Base-by-base conservation (phyloP, 2,113 vertebrate species). In the Pterophyllum scalare region DNA sequence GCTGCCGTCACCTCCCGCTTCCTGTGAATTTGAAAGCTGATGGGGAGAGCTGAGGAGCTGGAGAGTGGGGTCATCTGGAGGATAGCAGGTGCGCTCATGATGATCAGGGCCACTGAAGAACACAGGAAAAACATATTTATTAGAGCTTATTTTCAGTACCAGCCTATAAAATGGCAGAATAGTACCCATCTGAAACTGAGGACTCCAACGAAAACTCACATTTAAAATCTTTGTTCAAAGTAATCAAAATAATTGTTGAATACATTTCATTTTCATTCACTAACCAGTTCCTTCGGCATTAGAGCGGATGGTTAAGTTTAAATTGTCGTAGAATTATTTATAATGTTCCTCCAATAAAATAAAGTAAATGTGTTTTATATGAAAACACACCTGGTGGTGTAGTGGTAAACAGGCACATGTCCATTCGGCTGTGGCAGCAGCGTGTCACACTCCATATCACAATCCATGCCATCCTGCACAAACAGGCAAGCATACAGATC, bases 391-490 rank as follows among this genome's bases (percentile, higher is more conserved):
- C 96, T 96, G 79, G 92, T 88, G 46, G 92, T 77, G 86, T 95
- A 96, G 64, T 89, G 95, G 82, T 95, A 95, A 56, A 93, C 89
- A 20, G 94, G 93, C 17, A 91, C 70, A 31, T 90, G 96, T 76
- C 95, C 94, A 5, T 95, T 96, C 1, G 88, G 92, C 2, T 95
- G 96, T 49, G 96, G 96, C 75, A 97, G 93, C 87, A 97, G 91
- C 6, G 94, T 92, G 0, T 92, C 95, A 80, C 91, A 90, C 82
- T 95, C 95, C 91, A 96, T 92, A 67, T 97, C 97, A 83, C 95
- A 92, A 22, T 94, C 90, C 49, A 93, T 89, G 57, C 96, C 96
- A 60, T 96, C 95, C 95, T 93, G 93, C 76, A 60, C 26, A 90
- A 67, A 19, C 20, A 80, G n/a, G 61, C 19, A 3, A 15, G 3